Base-by-base conservation (phyloP, 2,888 invertebrate species). In the Physocephala rufipes region DNA sequence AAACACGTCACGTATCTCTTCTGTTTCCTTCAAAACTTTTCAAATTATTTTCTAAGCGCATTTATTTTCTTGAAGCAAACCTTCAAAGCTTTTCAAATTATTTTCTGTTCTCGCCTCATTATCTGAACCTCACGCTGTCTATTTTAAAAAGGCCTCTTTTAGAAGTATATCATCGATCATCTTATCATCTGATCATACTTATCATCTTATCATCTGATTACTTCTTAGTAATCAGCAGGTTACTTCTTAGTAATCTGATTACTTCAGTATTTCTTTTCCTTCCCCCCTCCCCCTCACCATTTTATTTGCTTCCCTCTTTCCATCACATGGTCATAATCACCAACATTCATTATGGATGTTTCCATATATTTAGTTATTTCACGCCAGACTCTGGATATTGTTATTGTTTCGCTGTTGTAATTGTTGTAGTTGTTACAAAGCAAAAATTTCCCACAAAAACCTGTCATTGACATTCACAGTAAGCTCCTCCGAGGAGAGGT, bases 191-290 rank as follows among this genome's bases (percentile, higher is more conserved):
- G 51, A 51, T 16, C 12, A 16, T 15, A 16, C n/a, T 21, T 51
- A 21, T 21, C 51, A 3, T 13, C 4, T 21, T 5, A 16, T 49
- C 28, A 12, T 58, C 28, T 15, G 9, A 13, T 2, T 24, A 15
- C 26, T 2, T 63, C 24, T 16, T 45, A 13, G 45, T 58, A 28
- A 61, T 24, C 47, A 45, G 2, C 24, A 28, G 49, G 13, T n/a
- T 24, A 21, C 51, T 66, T 68, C 36, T 45, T 30, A 68, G 61
- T 68, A 61, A 68, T 61, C 61, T 68, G 51, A 68, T 68, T 68
- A 61, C 21, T 24, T 61, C 51, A 49, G 3, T 59, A 49, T 61
- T 61, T 28, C 43, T 61, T 55, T 55, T 21, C 51, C 12, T 28
- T 16, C 36, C 16, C 55, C 16, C 43, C 30, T 28, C 26, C 24